Percentiles rank a stretch among this genome's conserved stretches.
Conservation (phyloP, 2,797 vertebrate genomes). For the Microctenopoma lineatum region DNA sequence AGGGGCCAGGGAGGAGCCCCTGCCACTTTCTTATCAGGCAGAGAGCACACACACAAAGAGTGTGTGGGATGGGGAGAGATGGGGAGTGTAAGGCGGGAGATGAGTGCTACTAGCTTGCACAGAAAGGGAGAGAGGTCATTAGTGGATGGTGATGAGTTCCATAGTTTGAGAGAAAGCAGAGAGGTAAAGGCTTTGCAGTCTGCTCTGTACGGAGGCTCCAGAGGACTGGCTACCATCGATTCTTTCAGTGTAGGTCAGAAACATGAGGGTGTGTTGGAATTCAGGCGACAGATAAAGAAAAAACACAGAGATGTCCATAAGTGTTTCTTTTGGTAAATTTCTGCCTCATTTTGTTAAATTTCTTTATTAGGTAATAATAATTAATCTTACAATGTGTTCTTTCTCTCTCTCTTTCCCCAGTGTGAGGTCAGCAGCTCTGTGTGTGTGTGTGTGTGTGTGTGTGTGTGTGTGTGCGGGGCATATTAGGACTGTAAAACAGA, state of each 20-base stretch:
- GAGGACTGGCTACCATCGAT: conserved; percentile 4
- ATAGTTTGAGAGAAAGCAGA: conserved; percentile 50
- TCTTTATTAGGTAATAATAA: too few species aligned
- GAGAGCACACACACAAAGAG: conserved; percentile 66
- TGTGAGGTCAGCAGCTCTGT: conserved; percentile 3
- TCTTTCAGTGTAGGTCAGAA: conserved; percentile 1
- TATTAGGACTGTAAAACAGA: conserved; percentile 87
- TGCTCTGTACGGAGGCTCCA: conserved; percentile 14
- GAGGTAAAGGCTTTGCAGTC: conserved; percentile 39
- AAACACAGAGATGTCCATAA: conserved; percentile 52
- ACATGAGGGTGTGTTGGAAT: conserved; percentile 16
- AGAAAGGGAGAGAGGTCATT: conserved; percentile 69
- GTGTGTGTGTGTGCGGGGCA: conserved; percentile 57
- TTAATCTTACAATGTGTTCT: conserved; percentile 29
- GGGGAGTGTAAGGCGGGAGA: conserved; percentile 53
- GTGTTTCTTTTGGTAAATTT: background rate
- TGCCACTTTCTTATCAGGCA: conserved; percentile 77
- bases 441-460: conserved; percentile 38
- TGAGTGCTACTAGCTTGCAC: conserved; percentile 69
- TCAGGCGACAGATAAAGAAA: background rate
- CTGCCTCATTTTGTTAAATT: background rate
- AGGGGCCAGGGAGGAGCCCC: conserved; percentile 69
- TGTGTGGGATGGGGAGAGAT: conserved; percentile 54
- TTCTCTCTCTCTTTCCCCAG: too few species aligned
- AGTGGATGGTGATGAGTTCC: conserved; percentile 68